Conservation (phyloP, 2,113 vertebrate genomes). For the Plotosus lineatus region DNA sequence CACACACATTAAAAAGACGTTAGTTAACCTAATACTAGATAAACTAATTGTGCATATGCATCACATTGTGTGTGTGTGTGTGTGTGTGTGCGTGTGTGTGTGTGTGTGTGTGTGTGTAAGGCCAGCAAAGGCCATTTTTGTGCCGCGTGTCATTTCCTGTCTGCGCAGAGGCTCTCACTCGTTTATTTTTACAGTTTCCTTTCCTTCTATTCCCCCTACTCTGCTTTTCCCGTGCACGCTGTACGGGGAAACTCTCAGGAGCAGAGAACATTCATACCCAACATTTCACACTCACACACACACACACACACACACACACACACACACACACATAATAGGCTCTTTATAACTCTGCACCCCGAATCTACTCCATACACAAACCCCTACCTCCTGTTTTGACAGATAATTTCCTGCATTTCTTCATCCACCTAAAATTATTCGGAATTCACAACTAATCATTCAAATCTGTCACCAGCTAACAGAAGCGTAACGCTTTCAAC, state of each 20-base stretch:
- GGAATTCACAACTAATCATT: constrained; percentile 31
- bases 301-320: constrained; percentile 46
- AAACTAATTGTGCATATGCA: neutral
- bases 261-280: constrained; percentile 62
- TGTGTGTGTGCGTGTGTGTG: constrained; percentile 11
- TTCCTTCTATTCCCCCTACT: constrained; percentile 61
- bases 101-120: constrained; percentile 47
- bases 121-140: constrained; percentile 71
- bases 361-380: constrained; percentile 66
- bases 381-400: constrained; percentile 75
- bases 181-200: constrained; percentile 83
- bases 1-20: constrained; percentile 15
- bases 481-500: neutral
- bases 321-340: constrained; percentile 75
- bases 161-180: constrained; percentile 66
- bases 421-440: constrained; percentile 74
- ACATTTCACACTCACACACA: constrained; percentile 57
- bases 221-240: constrained; percentile 67
- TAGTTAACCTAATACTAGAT: neutral
- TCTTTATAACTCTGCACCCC: constrained; percentile 73
- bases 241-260: constrained; percentile 66
- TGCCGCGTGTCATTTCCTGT: constrained; percentile 76
- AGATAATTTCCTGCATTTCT: constrained; percentile 78
- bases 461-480: constrained; percentile 23
- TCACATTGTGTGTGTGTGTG: neutral